phyloP scores from a whole-genome alignment of 2,113 vertebrate genomes.

The Phalacrocorax carbo region DNA sequence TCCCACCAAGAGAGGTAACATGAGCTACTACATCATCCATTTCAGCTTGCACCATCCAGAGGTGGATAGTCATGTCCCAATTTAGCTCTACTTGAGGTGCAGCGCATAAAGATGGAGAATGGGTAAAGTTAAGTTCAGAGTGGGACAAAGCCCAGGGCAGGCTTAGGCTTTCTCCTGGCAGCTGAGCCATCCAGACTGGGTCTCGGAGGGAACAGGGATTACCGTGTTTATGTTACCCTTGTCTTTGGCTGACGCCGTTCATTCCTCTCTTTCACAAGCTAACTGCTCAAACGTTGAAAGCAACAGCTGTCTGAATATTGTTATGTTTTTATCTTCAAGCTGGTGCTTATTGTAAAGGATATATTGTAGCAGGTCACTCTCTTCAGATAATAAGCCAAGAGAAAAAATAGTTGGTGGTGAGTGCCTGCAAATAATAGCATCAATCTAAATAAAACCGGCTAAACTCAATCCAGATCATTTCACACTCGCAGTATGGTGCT shows the following conservation, averaged over 20 bases:
- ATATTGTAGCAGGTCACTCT: not conserved
- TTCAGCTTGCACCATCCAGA: not conserved
- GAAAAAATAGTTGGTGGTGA: not conserved
- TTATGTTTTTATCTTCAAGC: not conserved
- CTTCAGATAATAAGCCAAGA: not conserved
- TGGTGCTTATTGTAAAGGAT: not conserved
- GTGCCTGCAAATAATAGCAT: not conserved
- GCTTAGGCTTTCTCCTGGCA: not conserved
- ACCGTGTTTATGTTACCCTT: not conserved
- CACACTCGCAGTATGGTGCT: not conserved
- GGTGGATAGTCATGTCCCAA: fast-evolving
- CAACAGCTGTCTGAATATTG: not conserved
- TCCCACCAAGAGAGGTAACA: not conserved
- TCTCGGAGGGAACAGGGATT: not conserved
- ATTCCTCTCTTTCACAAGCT: not conserved
- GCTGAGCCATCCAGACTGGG: not conserved
- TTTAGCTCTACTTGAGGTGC: not conserved
- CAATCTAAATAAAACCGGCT: slow-evolving; percentile 5
- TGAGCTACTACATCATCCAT: not conserved
- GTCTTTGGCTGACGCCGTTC: not conserved
- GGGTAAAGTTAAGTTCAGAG: not conserved
- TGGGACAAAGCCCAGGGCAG: fast-evolving
- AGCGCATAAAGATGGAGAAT: not conserved
- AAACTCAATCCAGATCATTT: not conserved
- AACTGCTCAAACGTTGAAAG: not conserved